Percentiles rank a stretch among this genome's conserved stretches.
phyloP scores from a whole-genome alignment of 2,888 invertebrate species.

The Barypeithes pellucidus region DNA sequence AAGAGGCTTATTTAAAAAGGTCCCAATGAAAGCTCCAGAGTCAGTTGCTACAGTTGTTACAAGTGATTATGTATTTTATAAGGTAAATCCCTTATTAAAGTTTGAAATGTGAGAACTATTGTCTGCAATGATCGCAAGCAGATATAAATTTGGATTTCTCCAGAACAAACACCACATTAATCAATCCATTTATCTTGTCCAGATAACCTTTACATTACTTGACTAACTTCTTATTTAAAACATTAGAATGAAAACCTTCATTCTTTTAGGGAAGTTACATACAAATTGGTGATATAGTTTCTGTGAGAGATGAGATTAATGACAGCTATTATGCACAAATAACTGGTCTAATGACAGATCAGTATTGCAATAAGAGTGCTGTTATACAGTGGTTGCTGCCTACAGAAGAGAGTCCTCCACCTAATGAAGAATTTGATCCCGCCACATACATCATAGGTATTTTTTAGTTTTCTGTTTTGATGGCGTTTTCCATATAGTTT shows the following conservation, averaged over 20 bases:
- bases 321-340: slow-evolving; percentile 92
- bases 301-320: slow-evolving; percentile 83
- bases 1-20: slow-evolving; percentile 84
- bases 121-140: too few species aligned
- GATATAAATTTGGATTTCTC: too few species aligned
- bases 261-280: slow-evolving; percentile 80
- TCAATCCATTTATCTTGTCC: too few species aligned
- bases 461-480: too few species aligned
- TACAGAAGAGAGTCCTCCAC: slow-evolving; percentile 85
- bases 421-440: slow-evolving; percentile 87
- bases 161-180: too few species aligned
- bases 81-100: slow-evolving; percentile 69
- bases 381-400: slow-evolving; percentile 94
- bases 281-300: slow-evolving; percentile 94
- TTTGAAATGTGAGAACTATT: too few species aligned
- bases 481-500: too few species aligned
- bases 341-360: slow-evolving; percentile 90
- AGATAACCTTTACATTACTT: too few species aligned
- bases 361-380: slow-evolving; percentile 94
- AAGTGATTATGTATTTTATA: slow-evolving; percentile 85
- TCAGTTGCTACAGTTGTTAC: slow-evolving; percentile 88
- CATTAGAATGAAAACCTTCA: too few species aligned
- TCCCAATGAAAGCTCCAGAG: slow-evolving; percentile 85
- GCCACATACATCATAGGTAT: slow-evolving; percentile 90
- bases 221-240: too few species aligned